Percentiles rank a stretch among this genome's conserved stretches.
Conservation (phyloP, 1,140 invertebrate genomes). For the Trypoxylus dichotomus region DNA sequence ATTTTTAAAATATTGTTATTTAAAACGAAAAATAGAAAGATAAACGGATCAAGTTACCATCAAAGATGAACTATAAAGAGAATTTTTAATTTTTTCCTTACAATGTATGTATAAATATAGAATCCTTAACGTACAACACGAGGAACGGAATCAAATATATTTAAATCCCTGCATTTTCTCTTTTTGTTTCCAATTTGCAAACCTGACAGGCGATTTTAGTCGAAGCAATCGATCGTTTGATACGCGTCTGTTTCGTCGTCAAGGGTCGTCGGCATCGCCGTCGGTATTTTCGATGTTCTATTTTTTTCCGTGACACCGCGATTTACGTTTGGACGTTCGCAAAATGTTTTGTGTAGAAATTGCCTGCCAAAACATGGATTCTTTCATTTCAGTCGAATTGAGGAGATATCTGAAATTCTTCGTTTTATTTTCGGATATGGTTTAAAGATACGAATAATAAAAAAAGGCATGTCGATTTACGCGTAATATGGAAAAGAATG, state of each 20-base stretch:
- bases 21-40: too few relatives aligned
- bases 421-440: too few relatives aligned
- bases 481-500: too few relatives aligned
- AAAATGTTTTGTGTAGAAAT: not conserved
- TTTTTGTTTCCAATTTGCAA: not conserved
- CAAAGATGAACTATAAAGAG: too few relatives aligned
- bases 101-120: too few relatives aligned
- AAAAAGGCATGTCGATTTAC: not conserved
- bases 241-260: not conserved
- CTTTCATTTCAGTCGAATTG: not conserved
- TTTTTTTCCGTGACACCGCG: not conserved
- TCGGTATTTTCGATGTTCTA: not conserved
- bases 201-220: not conserved
- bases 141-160: too few relatives aligned
- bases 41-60: too few relatives aligned
- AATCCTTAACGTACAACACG: too few relatives aligned
- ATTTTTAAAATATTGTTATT: too few relatives aligned
- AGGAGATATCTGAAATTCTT: not conserved
- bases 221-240: not conserved
- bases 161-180: too few relatives aligned
- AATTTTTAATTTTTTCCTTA: too few relatives aligned
- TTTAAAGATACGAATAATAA: not conserved
- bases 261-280: not conserved
- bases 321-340: not conserved
- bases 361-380: not conserved